phyloP scores from a whole-genome alignment of 2,797 vertebrate genomes.

The Tragelaphus oryx region DNA sequence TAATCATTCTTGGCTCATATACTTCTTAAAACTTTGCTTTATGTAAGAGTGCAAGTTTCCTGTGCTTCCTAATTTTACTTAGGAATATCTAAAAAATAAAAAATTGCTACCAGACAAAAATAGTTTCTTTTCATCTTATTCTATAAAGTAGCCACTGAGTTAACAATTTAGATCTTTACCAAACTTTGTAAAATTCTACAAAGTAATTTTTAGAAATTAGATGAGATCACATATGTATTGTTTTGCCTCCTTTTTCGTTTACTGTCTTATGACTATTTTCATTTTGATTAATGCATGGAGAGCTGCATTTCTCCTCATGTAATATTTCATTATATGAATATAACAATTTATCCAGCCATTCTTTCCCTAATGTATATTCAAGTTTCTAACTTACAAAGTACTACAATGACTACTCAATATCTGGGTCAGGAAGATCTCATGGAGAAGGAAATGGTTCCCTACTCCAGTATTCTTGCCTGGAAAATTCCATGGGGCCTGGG shows the following conservation, averaged over 20 bases:
- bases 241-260: neutral
- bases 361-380: neutral
- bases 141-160: neutral
- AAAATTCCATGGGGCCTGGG: neutral
- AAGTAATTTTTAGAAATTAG: neutral
- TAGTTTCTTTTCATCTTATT: neutral
- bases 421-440: neutral
- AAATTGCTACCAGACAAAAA: neutral
- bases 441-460: neutral
- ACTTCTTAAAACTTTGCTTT: constrained; percentile 21
- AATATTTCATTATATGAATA: neutral
- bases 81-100: neutral
- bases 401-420: neutral
- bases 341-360: neutral
- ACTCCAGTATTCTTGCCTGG: neutral
- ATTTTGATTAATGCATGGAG: neutral
- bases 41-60: neutral
- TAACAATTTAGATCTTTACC: neutral
- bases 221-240: neutral
- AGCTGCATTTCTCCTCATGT: neutral
- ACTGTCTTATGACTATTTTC: neutral
- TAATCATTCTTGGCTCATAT: neutral
- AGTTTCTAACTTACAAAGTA: neutral
- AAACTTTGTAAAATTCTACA: neutral
- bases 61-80: neutral